Percentiles rank a stretch among this genome's conserved stretches.
phyloP scores from a whole-genome alignment of 2,888 invertebrate genomes.

The Orgyia antiqua region DNA sequence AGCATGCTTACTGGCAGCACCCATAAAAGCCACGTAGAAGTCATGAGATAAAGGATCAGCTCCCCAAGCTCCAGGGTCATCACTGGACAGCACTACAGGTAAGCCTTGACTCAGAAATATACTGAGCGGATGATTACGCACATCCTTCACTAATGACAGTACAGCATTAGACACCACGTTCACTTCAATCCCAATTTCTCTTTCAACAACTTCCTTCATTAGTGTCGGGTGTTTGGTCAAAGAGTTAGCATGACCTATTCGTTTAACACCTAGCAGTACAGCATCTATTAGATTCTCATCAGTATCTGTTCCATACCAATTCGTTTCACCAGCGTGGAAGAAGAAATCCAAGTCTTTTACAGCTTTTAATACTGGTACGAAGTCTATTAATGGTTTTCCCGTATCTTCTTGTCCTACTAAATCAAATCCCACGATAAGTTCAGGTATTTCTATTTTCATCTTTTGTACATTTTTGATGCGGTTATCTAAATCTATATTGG shows the following conservation, averaged over 20 bases:
- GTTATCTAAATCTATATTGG: slow-evolving; percentile 47
- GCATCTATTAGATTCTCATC: slow-evolving; percentile 89
- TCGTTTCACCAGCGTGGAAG: slow-evolving; percentile 90
- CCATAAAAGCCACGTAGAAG: slow-evolving; percentile 87
- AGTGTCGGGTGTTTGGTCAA: slow-evolving; percentile 84
- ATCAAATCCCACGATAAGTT: slow-evolving; percentile 88
- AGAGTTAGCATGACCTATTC: slow-evolving; percentile 89
- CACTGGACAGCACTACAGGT: slow-evolving; percentile 86
- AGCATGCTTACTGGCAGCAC: slow-evolving; percentile 82
- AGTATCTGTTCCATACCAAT: slow-evolving; percentile 81
- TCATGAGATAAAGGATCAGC: slow-evolving; percentile 82
- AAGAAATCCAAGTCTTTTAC: slow-evolving; percentile 79
- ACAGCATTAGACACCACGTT: slow-evolving; percentile 90
- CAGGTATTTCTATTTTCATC: slow-evolving; percentile 74
- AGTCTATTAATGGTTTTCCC: slow-evolving; percentile 80
- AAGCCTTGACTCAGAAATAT: slow-evolving; percentile 80
- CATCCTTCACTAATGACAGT: slow-evolving; percentile 82
- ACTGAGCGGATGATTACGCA: slow-evolving; percentile 86
- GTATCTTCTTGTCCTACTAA: slow-evolving; percentile 89
- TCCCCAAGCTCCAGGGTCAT: slow-evolving; percentile 90
- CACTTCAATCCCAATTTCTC: slow-evolving; percentile 84
- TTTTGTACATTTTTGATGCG: slow-evolving; percentile 63
- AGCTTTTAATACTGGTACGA: slow-evolving; percentile 69
- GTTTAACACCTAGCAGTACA: slow-evolving; percentile 82
- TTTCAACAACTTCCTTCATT: slow-evolving; percentile 75